Conservation (phyloP, 2,888 invertebrate genomes). For the Sipha maydis region DNA sequence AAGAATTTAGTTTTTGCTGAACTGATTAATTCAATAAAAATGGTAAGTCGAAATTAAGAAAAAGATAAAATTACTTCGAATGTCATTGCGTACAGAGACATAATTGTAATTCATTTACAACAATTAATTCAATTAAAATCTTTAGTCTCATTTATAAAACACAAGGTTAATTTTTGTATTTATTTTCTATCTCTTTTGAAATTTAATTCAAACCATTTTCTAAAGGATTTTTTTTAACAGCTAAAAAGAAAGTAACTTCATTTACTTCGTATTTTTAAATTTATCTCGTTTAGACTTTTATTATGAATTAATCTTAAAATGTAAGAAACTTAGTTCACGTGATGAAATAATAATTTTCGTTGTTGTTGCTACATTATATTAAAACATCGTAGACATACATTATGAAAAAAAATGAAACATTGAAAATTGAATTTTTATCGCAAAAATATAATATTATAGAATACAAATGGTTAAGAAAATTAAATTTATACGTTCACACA, state of each 20-base stretch:
- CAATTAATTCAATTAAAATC: not conserved
- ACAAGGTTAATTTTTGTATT: not conserved
- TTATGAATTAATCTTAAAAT: not conserved
- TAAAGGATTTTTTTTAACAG: not conserved
- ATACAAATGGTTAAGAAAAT: no score
- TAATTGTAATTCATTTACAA: not conserved
- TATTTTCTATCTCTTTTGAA: not conserved
- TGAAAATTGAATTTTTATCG: no score
- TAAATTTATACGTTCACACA: no score
- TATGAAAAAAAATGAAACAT: no score
- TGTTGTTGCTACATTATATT: no score
- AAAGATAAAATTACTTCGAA: not conserved
- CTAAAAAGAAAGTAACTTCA: not conserved
- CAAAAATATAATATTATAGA: no score
- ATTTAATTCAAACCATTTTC: not conserved
- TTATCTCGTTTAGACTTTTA: not conserved
- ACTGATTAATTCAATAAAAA: constrained; percentile 30
- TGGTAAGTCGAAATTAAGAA: not conserved
- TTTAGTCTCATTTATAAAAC: not conserved
- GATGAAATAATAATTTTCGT: not conserved
- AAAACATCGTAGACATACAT: no score
- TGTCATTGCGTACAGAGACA: no score
- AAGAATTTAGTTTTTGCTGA: constrained; percentile 8
- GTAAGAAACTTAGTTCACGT: not conserved
- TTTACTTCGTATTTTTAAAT: not conserved